Conservation (phyloP, 2,113 vertebrate genomes). For the Siniperca chuatsi region DNA sequence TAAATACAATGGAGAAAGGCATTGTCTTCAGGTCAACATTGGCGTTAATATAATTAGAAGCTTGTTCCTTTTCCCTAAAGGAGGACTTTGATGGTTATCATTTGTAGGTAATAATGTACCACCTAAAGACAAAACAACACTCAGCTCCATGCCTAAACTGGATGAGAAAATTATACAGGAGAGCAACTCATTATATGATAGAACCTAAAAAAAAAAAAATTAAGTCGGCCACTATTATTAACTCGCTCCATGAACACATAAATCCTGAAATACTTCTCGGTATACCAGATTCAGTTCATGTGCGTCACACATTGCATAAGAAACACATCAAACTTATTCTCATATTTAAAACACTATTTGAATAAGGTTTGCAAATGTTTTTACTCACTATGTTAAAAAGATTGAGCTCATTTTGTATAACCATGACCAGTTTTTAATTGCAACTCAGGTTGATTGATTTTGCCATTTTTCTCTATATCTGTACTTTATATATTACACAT, state of each 20-base stretch:
- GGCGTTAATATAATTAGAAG: slow-evolving; percentile 78
- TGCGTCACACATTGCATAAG: slow-evolving; percentile 28
- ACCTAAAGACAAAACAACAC: slow-evolving; percentile 80
- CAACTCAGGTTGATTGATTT: not conserved
- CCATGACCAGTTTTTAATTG: not conserved
- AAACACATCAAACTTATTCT: slow-evolving; percentile 5
- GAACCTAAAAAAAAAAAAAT: slow-evolving; percentile 30
- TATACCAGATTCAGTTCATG: slow-evolving; percentile 24
- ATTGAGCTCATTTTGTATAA: slow-evolving; percentile 8
- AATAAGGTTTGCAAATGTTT: slow-evolving; percentile 28
- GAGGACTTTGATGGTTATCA: slow-evolving; percentile 74
- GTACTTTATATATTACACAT: not conserved
- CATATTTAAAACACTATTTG: slow-evolving; percentile 16
- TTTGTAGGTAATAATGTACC: slow-evolving; percentile 80
- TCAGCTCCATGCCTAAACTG: slow-evolving; percentile 60
- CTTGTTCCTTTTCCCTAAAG: slow-evolving; percentile 70
- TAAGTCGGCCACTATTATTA: slow-evolving; percentile 61
- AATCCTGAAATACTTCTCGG: slow-evolving; percentile 27
- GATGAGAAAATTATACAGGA: slow-evolving; percentile 77
- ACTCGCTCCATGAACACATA: slow-evolving; percentile 41
- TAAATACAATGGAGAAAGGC: slow-evolving; percentile 57
- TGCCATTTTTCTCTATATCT: not conserved
- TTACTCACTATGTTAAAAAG: not conserved
- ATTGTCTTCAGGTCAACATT: slow-evolving; percentile 73
- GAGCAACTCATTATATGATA: slow-evolving; percentile 66